Conservation (phyloP, 2,113 vertebrate genomes). For the Larimichthys polyactis region DNA sequence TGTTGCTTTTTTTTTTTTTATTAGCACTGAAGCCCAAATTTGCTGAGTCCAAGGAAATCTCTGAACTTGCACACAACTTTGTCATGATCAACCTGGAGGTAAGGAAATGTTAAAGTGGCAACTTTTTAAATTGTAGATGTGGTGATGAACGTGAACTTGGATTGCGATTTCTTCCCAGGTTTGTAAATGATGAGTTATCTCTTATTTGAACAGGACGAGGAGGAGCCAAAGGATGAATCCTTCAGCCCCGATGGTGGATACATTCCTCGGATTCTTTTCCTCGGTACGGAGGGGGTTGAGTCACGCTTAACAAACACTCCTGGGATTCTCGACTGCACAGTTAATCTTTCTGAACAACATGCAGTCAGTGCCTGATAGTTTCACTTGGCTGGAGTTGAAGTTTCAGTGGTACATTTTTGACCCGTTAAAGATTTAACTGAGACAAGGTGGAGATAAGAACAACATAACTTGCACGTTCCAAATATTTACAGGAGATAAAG, state of each 20-base stretch:
- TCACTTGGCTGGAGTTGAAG: not conserved
- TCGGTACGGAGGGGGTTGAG: slow-evolving; percentile 84
- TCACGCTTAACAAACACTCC: slow-evolving; percentile 18
- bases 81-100: slow-evolving; percentile 99
- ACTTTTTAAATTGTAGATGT: not conserved
- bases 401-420: not conserved
- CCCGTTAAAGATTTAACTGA: not conserved
- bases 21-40: slow-evolving; percentile 97
- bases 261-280: slow-evolving; percentile 97
- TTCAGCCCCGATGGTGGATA: slow-evolving; percentile 97
- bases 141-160: too few relatives aligned
- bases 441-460: not conserved
- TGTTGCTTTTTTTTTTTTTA: slow-evolving; percentile 1
- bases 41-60: slow-evolving; percentile 96
- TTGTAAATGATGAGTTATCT: not conserved
- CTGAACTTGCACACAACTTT: slow-evolving; percentile 98
- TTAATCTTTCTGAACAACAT: not conserved
- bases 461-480: not conserved
- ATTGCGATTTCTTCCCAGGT: not conserved
- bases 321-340: slow-evolving; percentile 3
- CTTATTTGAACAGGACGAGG: slow-evolving; percentile 90
- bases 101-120: slow-evolving; percentile 53
- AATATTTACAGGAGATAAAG: not conserved
- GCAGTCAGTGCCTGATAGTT: not conserved
- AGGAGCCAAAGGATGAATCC: slow-evolving; percentile 94